A percentile compares a stretch with the other conserved stretches of the same genome.
phyloP scores from a whole-genome alignment of 2,113 vertebrate species.

The Otis tarda region DNA sequence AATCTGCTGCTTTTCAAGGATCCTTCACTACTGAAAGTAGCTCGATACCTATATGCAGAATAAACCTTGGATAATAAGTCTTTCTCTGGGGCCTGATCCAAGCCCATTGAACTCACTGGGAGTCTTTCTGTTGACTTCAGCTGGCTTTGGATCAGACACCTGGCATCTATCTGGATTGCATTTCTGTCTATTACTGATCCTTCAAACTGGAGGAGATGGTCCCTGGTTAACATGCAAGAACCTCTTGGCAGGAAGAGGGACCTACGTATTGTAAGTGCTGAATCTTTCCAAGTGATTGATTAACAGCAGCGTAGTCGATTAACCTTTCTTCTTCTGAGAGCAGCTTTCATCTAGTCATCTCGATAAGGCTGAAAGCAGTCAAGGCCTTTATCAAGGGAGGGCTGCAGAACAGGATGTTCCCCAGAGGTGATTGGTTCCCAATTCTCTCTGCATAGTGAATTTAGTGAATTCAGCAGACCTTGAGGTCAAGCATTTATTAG shows the following conservation, averaged over 20 bases:
- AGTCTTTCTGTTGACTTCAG: conserved; percentile 41
- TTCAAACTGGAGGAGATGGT: conserved; percentile 40
- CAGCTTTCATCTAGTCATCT: conserved; percentile 64
- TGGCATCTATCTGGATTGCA: conserved; percentile 19
- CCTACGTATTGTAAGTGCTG: conserved; percentile 46
- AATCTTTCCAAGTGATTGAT: conserved; percentile 68
- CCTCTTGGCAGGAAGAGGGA: conserved; percentile 36
- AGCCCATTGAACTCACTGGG: conserved; percentile 16
- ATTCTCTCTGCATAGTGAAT: conserved; percentile 64
- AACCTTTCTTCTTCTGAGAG: conserved; percentile 66
- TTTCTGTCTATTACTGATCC: conserved; percentile 29
- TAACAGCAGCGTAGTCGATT: conserved; percentile 58
- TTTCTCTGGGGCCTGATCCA: conserved; percentile 22
- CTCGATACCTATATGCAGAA: neutral
- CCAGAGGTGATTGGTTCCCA: conserved; percentile 66
- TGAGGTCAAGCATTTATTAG: conserved; percentile 72
- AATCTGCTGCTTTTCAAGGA: conserved; percentile 13
- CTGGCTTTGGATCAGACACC: conserved; percentile 40
- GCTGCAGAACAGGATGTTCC: conserved; percentile 50
- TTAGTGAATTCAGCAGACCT: conserved; percentile 72
- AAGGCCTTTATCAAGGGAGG: conserved; percentile 68
- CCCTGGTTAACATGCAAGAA: conserved; percentile 60
- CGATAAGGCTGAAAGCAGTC: conserved; percentile 66
- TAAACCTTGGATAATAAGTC: conserved; percentile 21
- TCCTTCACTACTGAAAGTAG: neutral